A percentile compares a stretch with the other conserved stretches of the same genome.
Evolutionary conservation across 2,797 vertebrate genomes (phyloP).

Genomic region (Fistularia commersonii): DNA sequence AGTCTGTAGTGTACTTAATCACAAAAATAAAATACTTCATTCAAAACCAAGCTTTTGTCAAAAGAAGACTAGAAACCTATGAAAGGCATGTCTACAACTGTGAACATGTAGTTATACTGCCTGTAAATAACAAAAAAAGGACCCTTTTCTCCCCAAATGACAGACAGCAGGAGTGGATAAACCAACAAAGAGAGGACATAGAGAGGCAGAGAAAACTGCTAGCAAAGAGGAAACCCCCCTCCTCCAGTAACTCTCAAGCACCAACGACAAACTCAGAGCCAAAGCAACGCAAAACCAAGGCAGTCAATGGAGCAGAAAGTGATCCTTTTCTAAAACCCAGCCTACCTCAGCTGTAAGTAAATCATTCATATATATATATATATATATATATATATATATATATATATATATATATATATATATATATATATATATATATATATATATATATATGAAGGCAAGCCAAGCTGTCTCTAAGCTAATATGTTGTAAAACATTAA

Average conservation of each 20-base stretch:
- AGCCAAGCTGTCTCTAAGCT: no score
- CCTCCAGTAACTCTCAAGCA: conserved; percentile 90
- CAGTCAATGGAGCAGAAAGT: conserved; percentile 94
- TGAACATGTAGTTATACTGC: no score
- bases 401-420: no score
- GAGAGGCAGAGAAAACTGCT: conserved; percentile 97
- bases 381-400: background rate
- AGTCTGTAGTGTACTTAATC: no score
- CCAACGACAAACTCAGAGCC: conserved; percentile 94
- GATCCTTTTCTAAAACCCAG: conserved; percentile 98
- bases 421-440: background rate
- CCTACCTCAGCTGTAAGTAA: conserved; percentile 94
- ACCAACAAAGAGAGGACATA: conserved; percentile 98
- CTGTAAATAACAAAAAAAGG: background rate
- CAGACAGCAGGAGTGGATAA: conserved; percentile 96
- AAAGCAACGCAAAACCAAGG: conserved; percentile 99
- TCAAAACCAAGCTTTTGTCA: no score
- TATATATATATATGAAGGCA: no score
- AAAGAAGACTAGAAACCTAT: no score
- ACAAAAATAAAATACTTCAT: no score
- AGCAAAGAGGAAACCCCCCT: conserved; percentile 94
- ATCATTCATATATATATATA: background rate
- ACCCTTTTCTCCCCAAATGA: background rate
- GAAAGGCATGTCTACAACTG: no score
- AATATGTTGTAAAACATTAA: no score